Evolutionary conservation across 2,797 vertebrate species (phyloP), one percentile per base, ranked within the genome.

Genomic region (Falco cherrug): DNA sequence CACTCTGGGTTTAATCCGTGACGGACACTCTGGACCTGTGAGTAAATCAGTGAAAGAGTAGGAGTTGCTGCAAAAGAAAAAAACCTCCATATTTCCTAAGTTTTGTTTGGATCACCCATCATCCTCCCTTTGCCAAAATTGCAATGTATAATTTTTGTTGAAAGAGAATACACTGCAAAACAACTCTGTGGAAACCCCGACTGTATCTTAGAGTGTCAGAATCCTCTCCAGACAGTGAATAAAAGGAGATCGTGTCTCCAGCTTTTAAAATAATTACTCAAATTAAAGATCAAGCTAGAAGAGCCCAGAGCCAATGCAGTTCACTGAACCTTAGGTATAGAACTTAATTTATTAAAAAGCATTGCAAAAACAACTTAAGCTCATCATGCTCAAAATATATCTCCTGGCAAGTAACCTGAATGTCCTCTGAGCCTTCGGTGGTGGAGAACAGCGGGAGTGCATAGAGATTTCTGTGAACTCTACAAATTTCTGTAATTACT

Each of bases 211-310:
- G 21, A 13, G 79, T 28, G 59, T 95, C 82, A 81, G 80, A 88
- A 78, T 91, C 73, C 29, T 93, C 76, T 93, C 84, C 79, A 88
- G 76, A 88, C 68, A 3, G 65, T 53, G 54, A 70, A 53, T 79
- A 74, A 90, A 93, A 45, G 63, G 59, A 87, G 74, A 48, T 82
- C 1, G 0, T 35, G 59, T 82, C 82, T 92, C 82, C 80, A 76
- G 92, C 93, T 97, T 95, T 96, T 97, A 97, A 95, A 84, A 47
- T 97, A 93, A 96, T 95, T 93, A 93, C 93, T 91, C 3, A 0
- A 94, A 88, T 86, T 90, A 87, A 87, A 87, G 79, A 88, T 93
- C 25, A 35, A 76, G 76, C 79, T 90, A 8, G 61, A 63, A 45
- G 84, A 92, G 90, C 67, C 79, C 57, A 53, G 75, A 82, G 87